Base-by-base conservation (phyloP, 2,888 invertebrate genomes). In the Heteropelma amictum region DNA sequence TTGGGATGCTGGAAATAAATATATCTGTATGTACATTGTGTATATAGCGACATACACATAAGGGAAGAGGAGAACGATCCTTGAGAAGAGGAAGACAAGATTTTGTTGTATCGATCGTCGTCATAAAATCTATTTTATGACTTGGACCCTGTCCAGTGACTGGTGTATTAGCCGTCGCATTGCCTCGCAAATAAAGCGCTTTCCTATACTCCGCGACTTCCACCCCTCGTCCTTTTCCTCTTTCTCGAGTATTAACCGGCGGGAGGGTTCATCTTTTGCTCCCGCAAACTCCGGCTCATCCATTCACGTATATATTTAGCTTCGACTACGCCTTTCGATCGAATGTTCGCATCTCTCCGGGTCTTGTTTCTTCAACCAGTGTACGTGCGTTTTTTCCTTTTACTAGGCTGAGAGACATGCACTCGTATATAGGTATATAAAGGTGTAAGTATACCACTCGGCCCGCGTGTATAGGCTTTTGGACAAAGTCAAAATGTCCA, bases 111-210 rank as follows among this genome's bases (percentile, higher is more conserved):
- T 88, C 87, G 87, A 87, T 87, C 87, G 86, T 63, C 83, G 84
- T 87, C 87, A 87, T 87, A 87, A 88, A 88, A 88, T 88, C 85
- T 85, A 86, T 86, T 87, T 87, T 87, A 87, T 87, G 87, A 87
- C 86, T 88, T 87, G 88, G 88, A 87, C 87, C 84, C 83, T 87
- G 88, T 88, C 88, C 88, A 88, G 88, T 87, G 87, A 88, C 86
- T 86, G 87, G 86, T 87, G 85, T 86, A 88, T 88, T 88, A 88
- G 88, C 86, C 86, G 83, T 87, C 85, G 86, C 85, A 86, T 86
- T 87, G 86, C 85, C 86, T 87, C 84, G 85, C 87, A 86, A 87
- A 88, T 88, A 87, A 87, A 88, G 87, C 83, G 83, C 86, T 85
- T 84, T 84, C 81, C 85, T 82, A 33, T 63, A 40, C 51, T 53